Evolutionary conservation across 2,888 invertebrate genomes (phyloP).

Genomic region (Pheosia gnoma): DNA sequence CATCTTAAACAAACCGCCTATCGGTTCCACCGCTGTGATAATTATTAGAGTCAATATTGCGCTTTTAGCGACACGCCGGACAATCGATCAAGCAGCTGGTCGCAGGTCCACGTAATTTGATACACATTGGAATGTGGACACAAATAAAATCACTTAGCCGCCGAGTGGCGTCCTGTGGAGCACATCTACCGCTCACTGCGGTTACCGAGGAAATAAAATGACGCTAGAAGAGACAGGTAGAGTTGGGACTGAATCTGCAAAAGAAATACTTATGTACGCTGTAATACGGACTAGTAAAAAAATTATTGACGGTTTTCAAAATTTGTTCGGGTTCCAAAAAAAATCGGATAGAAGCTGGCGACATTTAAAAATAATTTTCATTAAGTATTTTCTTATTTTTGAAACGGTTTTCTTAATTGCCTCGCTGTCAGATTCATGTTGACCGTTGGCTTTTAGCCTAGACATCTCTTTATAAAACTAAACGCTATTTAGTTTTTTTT

Average conservation of each 20-base stretch:
- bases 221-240: constrained; percentile 30
- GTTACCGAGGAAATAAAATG: constrained; percentile 39
- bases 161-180: constrained; percentile 78
- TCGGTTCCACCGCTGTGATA: constrained; percentile 28
- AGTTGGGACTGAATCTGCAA: background rate
- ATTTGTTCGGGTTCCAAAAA: background rate
- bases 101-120: constrained; percentile 75
- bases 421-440: too few relatives aligned
- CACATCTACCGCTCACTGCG: constrained; percentile 67
- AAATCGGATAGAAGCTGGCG: background rate
- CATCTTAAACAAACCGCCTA: constrained; percentile 25
- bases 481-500: too few relatives aligned
- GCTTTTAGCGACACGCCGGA: constrained; percentile 68
- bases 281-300: background rate
- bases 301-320: background rate
- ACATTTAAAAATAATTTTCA: background rate
- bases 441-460: too few relatives aligned
- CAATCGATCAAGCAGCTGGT: constrained; percentile 81
- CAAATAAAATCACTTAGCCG: constrained; percentile 83
- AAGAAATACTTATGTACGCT: background rate
- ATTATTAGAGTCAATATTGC: constrained; percentile 57
- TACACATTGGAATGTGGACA: constrained; percentile 82
- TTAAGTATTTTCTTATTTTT: background rate
- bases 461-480: too few relatives aligned
- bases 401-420: background rate